Conservation (phyloP, 2,888 invertebrate genomes). For the Amphiduros pacificus region DNA sequence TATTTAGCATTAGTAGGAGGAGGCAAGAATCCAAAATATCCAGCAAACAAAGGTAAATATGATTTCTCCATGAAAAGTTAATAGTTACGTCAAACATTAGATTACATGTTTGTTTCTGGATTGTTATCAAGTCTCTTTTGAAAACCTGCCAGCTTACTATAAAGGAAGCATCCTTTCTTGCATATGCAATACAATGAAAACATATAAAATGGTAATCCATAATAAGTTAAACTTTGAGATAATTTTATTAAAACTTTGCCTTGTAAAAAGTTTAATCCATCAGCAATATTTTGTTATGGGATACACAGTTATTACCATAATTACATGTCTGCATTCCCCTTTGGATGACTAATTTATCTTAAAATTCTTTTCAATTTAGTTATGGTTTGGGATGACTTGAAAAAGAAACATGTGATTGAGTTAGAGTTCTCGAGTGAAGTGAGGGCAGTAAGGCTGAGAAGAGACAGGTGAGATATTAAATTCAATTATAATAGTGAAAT, state of each 20-base stretch:
- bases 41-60: slow-evolving; percentile 77
- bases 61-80: no score
- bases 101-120: background rate
- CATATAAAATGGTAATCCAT: no score
- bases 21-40: slow-evolving; percentile 87
- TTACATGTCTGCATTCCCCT: slow-evolving; percentile 15
- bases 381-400: slow-evolving; percentile 97
- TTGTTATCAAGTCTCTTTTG: no score
- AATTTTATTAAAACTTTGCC: background rate
- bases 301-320: background rate
- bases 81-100: background rate
- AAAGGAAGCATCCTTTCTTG: no score
- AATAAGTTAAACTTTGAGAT: no score
- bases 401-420: slow-evolving; percentile 90
- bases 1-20: slow-evolving; percentile 90
- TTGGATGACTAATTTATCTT: no score
- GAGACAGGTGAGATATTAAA: slow-evolving; percentile 68
- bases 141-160: no score
- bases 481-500: no score
- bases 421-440: slow-evolving; percentile 93
- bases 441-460: slow-evolving; percentile 84
- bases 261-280: background rate
- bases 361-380: no score
- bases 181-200: no score
- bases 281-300: background rate